These are phyloP conservation scores for Mastomys natalensis DNA, from an alignment of 2,113 vertebrate species.

Conservation along the genomic window DNA sequence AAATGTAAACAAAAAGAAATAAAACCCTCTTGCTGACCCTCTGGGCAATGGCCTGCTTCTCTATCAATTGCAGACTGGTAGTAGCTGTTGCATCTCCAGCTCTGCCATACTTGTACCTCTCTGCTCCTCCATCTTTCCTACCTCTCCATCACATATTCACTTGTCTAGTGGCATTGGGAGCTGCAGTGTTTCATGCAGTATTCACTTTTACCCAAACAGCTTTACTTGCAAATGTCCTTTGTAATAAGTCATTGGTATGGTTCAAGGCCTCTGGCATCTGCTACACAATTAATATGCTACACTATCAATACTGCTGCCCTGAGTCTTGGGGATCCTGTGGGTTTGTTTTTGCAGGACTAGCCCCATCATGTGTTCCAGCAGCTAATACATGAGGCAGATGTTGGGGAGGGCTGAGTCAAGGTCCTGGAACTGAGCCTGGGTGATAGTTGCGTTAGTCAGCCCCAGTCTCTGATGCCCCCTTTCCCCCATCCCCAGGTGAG, in stretches of 20 bases:
- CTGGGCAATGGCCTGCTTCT: not conserved
- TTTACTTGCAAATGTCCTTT: not conserved
- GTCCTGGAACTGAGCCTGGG: not conserved
- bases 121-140: not conserved
- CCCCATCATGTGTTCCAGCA: not conserved
- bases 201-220: not conserved
- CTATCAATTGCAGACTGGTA: not conserved
- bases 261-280: not conserved
- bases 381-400: not conserved
- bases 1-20: not conserved
- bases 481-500: not conserved
- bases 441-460: not conserved
- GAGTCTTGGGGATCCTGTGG: not conserved
- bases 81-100: not conserved
- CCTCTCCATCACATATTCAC: not conserved
- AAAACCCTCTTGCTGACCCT: not conserved
- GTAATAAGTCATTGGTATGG: not conserved
- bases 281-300: not conserved
- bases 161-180: not conserved
- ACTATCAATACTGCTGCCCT: not conserved
- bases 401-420: not conserved
- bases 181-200: not conserved
- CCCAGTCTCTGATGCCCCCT: too few species aligned
- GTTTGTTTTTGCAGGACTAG: not conserved
- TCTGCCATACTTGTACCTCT: too few species aligned